Evolutionary conservation across 2,797 vertebrate genomes (phyloP).

Genomic region (Poecilia picta): DNA sequence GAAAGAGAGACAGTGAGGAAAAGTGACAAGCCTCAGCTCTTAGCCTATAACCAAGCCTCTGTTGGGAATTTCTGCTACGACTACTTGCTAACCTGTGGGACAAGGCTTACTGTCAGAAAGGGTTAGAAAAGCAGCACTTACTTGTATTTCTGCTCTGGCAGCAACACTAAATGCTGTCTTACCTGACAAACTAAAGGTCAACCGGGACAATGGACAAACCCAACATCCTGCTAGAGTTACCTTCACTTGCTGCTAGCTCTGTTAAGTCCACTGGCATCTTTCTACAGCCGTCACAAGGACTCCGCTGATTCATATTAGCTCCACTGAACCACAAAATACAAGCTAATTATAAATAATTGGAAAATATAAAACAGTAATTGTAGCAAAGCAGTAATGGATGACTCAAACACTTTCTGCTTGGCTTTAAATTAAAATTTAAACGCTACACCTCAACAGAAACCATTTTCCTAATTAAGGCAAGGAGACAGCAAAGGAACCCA

Average conservation of each 20-base stretch:
- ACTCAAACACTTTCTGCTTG: conserved; percentile 34
- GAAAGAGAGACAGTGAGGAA: conserved; percentile 79
- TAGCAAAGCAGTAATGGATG: conserved; percentile 43
- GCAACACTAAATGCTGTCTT: conserved; percentile 64
- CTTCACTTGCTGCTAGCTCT: neutral
- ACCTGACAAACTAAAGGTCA: conserved; percentile 70
- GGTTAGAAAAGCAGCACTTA: conserved; percentile 73
- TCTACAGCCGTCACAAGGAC: neutral
- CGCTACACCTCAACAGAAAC: conserved; percentile 13
- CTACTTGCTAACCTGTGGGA: conserved; percentile 61
- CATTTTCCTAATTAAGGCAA: conserved; percentile 30
- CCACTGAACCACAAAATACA: conserved; percentile 9
- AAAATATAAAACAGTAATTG: conserved; percentile 34
- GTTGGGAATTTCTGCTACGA: conserved; percentile 45
- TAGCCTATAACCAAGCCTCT: conserved; percentile 53
- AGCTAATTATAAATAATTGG: conserved; percentile 36
- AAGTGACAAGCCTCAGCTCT: conserved; percentile 64
- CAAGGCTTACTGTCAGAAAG: conserved; percentile 48
- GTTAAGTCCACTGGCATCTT: conserved; percentile 4
- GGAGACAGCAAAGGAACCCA: conserved; percentile 44
- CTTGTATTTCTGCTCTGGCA: conserved; percentile 69
- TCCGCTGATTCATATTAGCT: conserved; percentile 6
- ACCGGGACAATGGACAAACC: conserved; percentile 45
- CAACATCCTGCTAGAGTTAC: conserved; percentile 13
- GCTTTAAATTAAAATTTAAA: conserved; percentile 49